These are phyloP conservation scores for Peromyscus californicus DNA, from an alignment of 2,113 vertebrate genomes.

Conservation along the genomic window DNA sequence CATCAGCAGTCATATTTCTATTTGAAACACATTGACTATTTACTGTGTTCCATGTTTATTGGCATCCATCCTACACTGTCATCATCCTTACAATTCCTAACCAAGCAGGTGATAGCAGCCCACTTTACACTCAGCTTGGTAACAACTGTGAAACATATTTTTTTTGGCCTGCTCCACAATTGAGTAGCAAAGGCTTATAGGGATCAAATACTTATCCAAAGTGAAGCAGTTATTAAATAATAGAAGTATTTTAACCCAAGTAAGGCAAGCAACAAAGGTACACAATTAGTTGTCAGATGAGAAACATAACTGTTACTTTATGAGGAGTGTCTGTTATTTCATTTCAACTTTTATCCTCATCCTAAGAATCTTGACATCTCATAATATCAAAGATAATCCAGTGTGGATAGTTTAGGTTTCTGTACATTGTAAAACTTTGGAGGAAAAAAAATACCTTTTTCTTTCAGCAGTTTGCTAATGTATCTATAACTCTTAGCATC, in stretches of 20 bases:
- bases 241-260: not conserved
- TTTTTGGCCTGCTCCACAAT: not conserved
- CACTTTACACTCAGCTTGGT: not conserved
- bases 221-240: not conserved
- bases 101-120: not conserved
- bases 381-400: not conserved
- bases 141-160: not conserved
- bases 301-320: not conserved
- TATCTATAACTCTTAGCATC: not conserved
- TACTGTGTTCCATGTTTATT: not conserved
- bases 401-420: not conserved
- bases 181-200: not conserved
- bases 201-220: not conserved
- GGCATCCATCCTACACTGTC: not conserved
- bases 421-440: not conserved
- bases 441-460: not conserved
- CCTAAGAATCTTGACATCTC: not conserved
- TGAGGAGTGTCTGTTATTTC: not conserved
- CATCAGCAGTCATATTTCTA: not conserved
- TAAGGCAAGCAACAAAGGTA: not conserved
- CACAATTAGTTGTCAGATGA: not conserved
- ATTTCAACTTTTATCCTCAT: not conserved
- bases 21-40: not conserved
- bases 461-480: not conserved
- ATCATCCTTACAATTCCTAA: not conserved